Evolutionary conservation across 2,888 invertebrate genomes (phyloP), one percentile per base, ranked within the genome.

Genomic region (Argynnis bischoffii): DNA sequence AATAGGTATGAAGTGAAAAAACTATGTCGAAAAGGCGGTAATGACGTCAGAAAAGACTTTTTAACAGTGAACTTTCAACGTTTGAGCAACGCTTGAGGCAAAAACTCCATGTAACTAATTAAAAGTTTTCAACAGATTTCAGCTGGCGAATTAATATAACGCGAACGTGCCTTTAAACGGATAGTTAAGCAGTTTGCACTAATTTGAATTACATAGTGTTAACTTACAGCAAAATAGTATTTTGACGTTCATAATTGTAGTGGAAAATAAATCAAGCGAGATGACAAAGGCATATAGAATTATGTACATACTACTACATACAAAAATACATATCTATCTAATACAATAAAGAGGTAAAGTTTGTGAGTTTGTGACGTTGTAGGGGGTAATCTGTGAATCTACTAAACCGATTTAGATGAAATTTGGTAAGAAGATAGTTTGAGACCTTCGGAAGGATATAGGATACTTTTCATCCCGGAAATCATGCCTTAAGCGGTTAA

Each of bases 71-170:
- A 54, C 54, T 69, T 63, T 54, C 60, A 61, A 18, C 56, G 66
- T 55, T 50, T 61, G 64, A 35, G 55, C 31, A 64, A 46, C 66
- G 70, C 70, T 66, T 41, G 26, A 55, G 65, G 70, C 59, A 47
- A 59, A 35, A 66, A 63, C 56, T 64, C 64, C 13, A 56, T 63
- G 69, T 69, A 64, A 71, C 67, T 71, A 71, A 71, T 71, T 71
- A 67, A 67, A 69, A 71, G 57, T 71, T 71, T 67, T 51, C 63
- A 15, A 18, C 54, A 64, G 55, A 57, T 61, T 53, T 55, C 60
- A 63, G 63, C 59, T 47, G 46, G 55, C 55, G 60, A 56, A 66
- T 68, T 68, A 68, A 60, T 68, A 63, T 70, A 53, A 67, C 61
- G 60, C 48, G 68, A 53, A 67, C 61, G 60, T 53, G 68, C 55